Conservation (phyloP, 1,140 invertebrate species). For the Caenorhabditis latens region DNA sequence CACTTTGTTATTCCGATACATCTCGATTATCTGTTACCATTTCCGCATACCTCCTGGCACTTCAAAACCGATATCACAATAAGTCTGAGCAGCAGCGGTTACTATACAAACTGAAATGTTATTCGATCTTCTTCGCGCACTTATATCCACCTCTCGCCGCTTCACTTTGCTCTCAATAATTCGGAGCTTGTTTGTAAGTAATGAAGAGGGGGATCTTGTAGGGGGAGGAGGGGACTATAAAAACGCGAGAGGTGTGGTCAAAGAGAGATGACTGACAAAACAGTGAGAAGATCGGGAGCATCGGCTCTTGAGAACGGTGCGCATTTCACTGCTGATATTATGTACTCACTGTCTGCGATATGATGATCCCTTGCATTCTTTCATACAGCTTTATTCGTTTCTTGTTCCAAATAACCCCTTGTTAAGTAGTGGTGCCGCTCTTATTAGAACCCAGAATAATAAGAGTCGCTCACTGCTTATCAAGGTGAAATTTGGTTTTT, state of each 20-base stretch:
- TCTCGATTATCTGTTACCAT: conserved; percentile 37
- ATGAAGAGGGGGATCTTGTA: conserved; percentile 44
- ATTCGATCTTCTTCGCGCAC: conserved; percentile 50
- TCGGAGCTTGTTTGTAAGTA: conserved; percentile 52
- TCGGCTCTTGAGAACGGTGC: conserved; percentile 34
- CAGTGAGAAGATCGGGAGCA: conserved; percentile 19
- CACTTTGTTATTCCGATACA: conserved; percentile 52
- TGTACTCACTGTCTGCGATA: neutral
- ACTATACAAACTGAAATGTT: conserved; percentile 56
- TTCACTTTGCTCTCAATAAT: conserved; percentile 14
- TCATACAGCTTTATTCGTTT: neutral
- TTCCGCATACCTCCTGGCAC: conserved; percentile 42
- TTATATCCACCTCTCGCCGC: neutral
- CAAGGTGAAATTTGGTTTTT: neutral
- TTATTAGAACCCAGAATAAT: conserved; percentile 23
- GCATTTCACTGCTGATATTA: conserved; percentile 34
- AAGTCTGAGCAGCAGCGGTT: conserved; percentile 23
- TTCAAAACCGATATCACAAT: conserved; percentile 43
- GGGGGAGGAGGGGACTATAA: conserved; percentile 8
- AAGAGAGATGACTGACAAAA: conserved; percentile 27
- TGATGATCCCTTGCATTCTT: neutral
- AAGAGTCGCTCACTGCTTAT: conserved; percentile 59
- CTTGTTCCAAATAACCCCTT: neutral
- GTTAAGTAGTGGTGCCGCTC: conserved; percentile 59
- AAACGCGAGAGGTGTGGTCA: conserved; percentile 43